phyloP scores from a whole-genome alignment of 2,113 vertebrate species.

The Upupa epops region DNA sequence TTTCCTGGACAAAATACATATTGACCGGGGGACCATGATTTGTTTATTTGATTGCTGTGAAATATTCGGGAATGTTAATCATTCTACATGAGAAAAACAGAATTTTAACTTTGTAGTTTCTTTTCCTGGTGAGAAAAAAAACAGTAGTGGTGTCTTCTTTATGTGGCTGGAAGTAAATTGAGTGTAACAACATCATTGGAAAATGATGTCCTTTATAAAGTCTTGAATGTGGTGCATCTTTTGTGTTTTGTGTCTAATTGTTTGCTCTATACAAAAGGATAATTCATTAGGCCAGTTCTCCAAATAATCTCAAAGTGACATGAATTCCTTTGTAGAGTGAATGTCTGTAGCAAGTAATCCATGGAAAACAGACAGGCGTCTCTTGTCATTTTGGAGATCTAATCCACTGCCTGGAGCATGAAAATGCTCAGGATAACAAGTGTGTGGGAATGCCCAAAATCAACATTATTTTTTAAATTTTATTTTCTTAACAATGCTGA shows the following conservation, averaged over 20 bases:
- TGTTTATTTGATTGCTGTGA: background rate
- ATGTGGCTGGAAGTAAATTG: background rate
- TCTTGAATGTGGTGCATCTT: constrained; percentile 53
- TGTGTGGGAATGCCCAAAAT: constrained; percentile 77
- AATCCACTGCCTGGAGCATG: constrained; percentile 77
- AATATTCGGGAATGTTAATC: background rate
- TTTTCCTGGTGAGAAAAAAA: background rate
- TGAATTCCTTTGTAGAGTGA: constrained; percentile 70
- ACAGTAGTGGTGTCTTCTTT: background rate
- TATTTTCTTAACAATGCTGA: constrained; percentile 72
- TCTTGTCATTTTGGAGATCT: constrained; percentile 75
- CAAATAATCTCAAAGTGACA: constrained; percentile 75
- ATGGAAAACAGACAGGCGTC: constrained; percentile 73
- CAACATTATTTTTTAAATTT: constrained; percentile 77
- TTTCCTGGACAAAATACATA: background rate
- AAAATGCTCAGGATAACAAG: constrained; percentile 76
- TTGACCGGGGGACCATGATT: background rate
- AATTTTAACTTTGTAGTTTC: background rate
- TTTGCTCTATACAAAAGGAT: constrained; percentile 58
- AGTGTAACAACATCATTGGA: constrained; percentile 32
- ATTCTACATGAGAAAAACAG: background rate
- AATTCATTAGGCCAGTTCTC: constrained; percentile 69
- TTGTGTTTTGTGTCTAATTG: constrained; percentile 61
- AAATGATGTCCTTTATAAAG: constrained; percentile 52
- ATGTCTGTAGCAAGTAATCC: constrained; percentile 76